phyloP scores from a whole-genome alignment of 1,140 invertebrate species.

The Macrostomum lignano region DNA sequence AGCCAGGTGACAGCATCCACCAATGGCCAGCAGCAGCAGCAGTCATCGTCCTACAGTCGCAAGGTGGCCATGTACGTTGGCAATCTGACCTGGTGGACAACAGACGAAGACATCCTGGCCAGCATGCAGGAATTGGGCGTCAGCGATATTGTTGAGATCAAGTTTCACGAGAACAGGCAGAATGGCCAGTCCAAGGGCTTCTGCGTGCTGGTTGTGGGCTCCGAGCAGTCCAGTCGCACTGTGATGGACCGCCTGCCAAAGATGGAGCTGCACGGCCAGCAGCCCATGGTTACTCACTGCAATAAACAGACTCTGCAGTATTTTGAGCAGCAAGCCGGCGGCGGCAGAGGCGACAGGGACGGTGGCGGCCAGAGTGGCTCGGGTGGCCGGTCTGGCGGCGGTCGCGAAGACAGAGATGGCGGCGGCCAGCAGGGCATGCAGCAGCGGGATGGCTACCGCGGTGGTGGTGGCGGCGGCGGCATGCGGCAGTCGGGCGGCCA shows the following conservation, averaged over 20 bases:
- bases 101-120: conserved; percentile 72
- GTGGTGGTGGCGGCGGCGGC: too few relatives aligned
- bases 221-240: conserved; percentile 56
- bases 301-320: conserved; percentile 57
- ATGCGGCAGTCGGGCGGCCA: too few relatives aligned
- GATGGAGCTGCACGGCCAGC: conserved; percentile 74
- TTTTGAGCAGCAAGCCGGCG: conserved; percentile 29
- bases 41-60: too few relatives aligned
- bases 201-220: conserved; percentile 29
- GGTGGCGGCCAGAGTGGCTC: not conserved
- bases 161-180: conserved; percentile 93
- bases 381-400: too few relatives aligned
- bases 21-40: too few relatives aligned
- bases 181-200: conserved; percentile 92
- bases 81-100: conserved; percentile 79
- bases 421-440: too few relatives aligned
- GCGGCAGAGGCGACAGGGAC: conserved; percentile 13
- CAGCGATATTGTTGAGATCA: conserved; percentile 74
- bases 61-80: conserved; percentile 68
- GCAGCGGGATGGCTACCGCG: too few relatives aligned
- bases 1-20: too few relatives aligned
- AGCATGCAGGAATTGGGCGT: conserved; percentile 56
- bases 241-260: conserved; percentile 70
- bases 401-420: too few relatives aligned
- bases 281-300: conserved; percentile 66